phyloP scores from a whole-genome alignment of 1,140 invertebrate genomes.

The Drosophila subobscura region DNA sequence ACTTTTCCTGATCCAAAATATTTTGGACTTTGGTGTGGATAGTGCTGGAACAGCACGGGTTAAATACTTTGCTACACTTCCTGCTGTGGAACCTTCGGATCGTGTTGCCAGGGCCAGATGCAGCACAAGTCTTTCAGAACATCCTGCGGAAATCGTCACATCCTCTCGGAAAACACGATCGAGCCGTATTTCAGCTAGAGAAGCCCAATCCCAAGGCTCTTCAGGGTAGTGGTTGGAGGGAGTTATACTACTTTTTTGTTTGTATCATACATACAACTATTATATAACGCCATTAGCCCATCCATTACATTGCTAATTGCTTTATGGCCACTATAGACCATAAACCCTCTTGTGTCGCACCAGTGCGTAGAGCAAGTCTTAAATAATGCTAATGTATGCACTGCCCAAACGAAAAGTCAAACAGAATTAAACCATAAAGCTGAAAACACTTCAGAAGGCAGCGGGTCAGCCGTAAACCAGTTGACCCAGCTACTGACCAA shows the following conservation, averaged over 20 bases:
- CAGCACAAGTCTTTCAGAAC: not conserved
- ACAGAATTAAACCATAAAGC: slow-evolving; percentile 60
- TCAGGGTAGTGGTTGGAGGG: not conserved
- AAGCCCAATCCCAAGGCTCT: not conserved
- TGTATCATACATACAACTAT: not conserved
- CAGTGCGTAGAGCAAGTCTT: not conserved
- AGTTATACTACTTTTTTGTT: not conserved
- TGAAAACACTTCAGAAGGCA: slow-evolving; percentile 56
- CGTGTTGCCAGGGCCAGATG: slow-evolving; percentile 20
- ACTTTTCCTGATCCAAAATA: too few relatives aligned
- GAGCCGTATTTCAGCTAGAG: slow-evolving; percentile 16
- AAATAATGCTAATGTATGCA: slow-evolving; percentile 74
- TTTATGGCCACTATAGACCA: slow-evolving; percentile 31
- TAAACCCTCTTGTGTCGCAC: slow-evolving; percentile 19
- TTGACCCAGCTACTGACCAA: slow-evolving; percentile 58
- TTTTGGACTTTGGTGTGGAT: slow-evolving; percentile 30
- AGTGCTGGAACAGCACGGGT: slow-evolving; percentile 5
- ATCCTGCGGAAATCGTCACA: not conserved
- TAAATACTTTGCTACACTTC: not conserved
- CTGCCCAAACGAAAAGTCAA: slow-evolving; percentile 70
- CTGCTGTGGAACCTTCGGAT: slow-evolving; percentile 36
- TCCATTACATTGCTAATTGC: slow-evolving; percentile 70
- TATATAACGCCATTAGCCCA: slow-evolving; percentile 18
- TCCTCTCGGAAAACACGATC: slow-evolving; percentile 5
- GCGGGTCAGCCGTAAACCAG: slow-evolving; percentile 55